phyloP scores from a whole-genome alignment of 2,888 invertebrate species.

The Adelognathus sp. region DNA sequence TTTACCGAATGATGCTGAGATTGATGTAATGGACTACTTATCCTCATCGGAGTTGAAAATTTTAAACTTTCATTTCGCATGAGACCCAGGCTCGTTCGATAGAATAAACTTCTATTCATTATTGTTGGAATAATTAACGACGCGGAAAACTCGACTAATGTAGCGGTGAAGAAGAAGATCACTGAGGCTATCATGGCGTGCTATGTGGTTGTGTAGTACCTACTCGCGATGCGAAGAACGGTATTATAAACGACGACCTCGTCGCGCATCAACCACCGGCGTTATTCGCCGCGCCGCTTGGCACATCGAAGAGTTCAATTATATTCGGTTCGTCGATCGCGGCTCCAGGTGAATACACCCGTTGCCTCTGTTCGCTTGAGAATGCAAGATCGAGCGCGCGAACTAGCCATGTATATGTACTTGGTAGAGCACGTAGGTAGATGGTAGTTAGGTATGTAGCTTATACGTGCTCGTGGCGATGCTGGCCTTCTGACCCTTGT shows the following conservation, averaged over 20 bases:
- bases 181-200: not conserved
- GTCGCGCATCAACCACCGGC: constrained; percentile 24
- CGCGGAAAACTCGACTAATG: not conserved
- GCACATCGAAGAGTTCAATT: constrained; percentile 62
- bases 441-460: not conserved
- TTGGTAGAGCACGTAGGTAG: not conserved
- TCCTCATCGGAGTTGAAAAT: not conserved
- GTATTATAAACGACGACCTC: constrained; percentile 40
- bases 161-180: not conserved
- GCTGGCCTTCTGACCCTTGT: constrained; percentile 43
- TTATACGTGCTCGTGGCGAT: constrained; percentile 36
- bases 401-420: constrained; percentile 28
- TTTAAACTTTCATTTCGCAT: not conserved
- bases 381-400: constrained; percentile 46
- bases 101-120: not conserved
- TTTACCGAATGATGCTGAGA: too few species aligned
- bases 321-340: constrained; percentile 65
- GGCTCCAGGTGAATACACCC: constrained; percentile 66
- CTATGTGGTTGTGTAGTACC: not conserved
- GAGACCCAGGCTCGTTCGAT: not conserved
- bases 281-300: constrained; percentile 2
- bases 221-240: constrained; percentile 14
- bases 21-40: not conserved
- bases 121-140: not conserved
- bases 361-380: constrained; percentile 44